phyloP scores from a whole-genome alignment of 2,113 vertebrate species.

The Cyphotilapia sp. region DNA sequence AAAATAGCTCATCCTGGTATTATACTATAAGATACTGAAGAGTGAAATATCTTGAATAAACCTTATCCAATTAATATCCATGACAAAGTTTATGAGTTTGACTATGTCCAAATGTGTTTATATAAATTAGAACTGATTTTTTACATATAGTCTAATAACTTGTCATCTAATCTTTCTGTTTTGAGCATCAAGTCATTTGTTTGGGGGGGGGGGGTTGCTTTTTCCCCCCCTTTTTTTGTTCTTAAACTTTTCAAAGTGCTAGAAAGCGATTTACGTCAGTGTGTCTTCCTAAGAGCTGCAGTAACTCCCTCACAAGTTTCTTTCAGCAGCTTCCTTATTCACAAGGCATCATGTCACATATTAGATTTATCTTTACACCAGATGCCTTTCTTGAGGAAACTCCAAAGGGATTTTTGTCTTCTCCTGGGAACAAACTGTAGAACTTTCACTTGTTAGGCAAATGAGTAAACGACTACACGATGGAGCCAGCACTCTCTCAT shows the following conservation, averaged over 20 bases:
- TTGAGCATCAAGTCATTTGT: neutral
- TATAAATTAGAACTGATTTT: neutral
- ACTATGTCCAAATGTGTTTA: neutral
- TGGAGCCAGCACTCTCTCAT: neutral
- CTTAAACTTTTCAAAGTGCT: neutral
- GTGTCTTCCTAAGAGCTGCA: neutral
- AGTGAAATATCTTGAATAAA: neutral
- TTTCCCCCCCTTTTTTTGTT: neutral
- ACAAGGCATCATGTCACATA: neutral
- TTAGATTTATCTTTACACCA: neutral
- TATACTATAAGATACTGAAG: neutral
- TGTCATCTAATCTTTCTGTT: neutral
- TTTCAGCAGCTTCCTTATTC: neutral
- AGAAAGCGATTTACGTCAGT: neutral
- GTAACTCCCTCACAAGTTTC: neutral
- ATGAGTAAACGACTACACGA: neutral
- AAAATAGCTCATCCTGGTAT: neutral
- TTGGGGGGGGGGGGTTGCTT: neutral
- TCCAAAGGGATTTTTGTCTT: neutral
- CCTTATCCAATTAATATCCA: neutral
- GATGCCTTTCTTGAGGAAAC: neutral
- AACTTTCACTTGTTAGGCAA: neutral
- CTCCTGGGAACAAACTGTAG: neutral
- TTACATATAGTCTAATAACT: neutral
- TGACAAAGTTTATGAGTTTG: neutral